Base-by-base conservation (phyloP, 2,113 vertebrate genomes). In the Lepus americanus region DNA sequence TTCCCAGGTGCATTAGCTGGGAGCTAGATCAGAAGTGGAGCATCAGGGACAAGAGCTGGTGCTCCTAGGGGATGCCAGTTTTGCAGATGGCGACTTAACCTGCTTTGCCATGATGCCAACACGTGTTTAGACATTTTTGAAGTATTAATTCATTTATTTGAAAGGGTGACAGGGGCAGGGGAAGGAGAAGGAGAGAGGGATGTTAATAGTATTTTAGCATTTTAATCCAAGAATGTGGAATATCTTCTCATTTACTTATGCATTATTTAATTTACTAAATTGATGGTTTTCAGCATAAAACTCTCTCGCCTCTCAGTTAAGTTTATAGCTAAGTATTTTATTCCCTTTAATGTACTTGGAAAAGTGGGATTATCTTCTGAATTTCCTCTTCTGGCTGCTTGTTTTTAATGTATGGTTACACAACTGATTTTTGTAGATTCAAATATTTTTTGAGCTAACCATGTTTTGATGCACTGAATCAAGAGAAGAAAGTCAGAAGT, bases 401-500 rank as follows among this genome's bases (percentile, higher is more conserved):
- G 76, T 89, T 90, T 39, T 69, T 92, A 86, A 29, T 85, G 10
- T 49, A 29, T 81, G 91, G 11, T 94, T 73, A 44, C 7, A 44
- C 17, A 77, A 29, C 3, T 66, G 11, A 20, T 16, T 82, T 90
- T 94, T 92, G 12, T 55, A 63, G 49, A 6, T 86, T 5, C 55
- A 6, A 77, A 5, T 81, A n/a, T 25, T 87, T 92, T 94, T 92
- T 85, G 13, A 84, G 12, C 33, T 77, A n/a, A 87, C 94, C 88
- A 81, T 69, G 22, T 81, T n/a, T 86, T 20, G 29, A 90, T 25
- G 3, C 33, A 92, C 61, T 90, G 73, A 90, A 66, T 87, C n/a
- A 73, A 95, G 79, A 87, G 76, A 90, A 72, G 74, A 93, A 93
- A 95, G 67, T 36, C 39, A 82, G 74, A 90, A 89, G 53, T 82